phyloP scores from a whole-genome alignment of 2,113 vertebrate species.

The Dipodomys spectabilis region DNA sequence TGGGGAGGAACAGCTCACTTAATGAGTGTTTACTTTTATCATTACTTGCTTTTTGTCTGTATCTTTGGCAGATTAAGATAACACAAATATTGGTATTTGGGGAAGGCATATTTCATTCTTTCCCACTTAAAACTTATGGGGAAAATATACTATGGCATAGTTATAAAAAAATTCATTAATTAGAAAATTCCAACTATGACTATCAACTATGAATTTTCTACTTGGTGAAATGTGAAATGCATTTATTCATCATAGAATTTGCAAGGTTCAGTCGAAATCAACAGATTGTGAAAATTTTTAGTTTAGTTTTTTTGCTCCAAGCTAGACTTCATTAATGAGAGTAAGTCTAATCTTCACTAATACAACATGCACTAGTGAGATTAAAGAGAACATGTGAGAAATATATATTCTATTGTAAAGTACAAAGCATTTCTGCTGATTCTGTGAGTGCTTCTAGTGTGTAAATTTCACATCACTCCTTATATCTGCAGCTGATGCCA shows the following conservation, averaged over 20 bases:
- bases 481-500: neutral
- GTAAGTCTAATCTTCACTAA: neutral
- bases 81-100: neutral
- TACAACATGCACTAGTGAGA: neutral
- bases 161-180: constrained; percentile 3
- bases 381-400: neutral
- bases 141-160: neutral
- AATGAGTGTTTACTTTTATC: neutral
- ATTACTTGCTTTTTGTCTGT: constrained; percentile 8
- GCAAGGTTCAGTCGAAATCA: neutral
- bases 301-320: neutral
- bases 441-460: neutral
- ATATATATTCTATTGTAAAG: neutral
- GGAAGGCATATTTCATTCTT: neutral
- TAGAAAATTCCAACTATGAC: neutral
- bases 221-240: neutral
- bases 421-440: neutral
- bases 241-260: neutral
- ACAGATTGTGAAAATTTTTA: constrained; percentile 22
- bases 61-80: neutral
- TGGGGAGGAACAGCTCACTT: neutral
- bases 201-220: neutral
- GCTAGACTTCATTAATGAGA: neutral
- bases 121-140: neutral
- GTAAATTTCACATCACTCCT: constrained; percentile 40